phyloP scores from a whole-genome alignment of 2,797 vertebrate species.

The Chromis chromis region DNA sequence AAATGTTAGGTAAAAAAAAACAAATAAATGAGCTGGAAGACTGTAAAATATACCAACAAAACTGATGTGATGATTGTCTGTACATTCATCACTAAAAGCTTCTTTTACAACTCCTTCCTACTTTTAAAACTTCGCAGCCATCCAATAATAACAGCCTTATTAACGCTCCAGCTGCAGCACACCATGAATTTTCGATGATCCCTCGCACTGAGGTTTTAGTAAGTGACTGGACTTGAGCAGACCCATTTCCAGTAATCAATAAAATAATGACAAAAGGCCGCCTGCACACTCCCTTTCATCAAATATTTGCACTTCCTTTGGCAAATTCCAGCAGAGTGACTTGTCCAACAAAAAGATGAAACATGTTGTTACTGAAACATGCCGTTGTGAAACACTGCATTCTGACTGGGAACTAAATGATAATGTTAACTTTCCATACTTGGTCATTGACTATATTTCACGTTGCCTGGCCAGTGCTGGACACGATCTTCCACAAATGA shows the following conservation, averaged over 20 bases:
- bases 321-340: constrained; percentile 69
- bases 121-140: not conserved
- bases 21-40: not conserved
- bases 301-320: constrained; percentile 57
- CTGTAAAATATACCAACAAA: not conserved
- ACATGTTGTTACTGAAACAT: constrained; percentile 42
- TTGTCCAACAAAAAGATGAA: constrained; percentile 62
- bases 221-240: constrained; percentile 35
- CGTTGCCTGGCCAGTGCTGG: not conserved
- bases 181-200: constrained; percentile 37
- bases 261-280: constrained; percentile 35
- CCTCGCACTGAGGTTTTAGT: constrained; percentile 9
- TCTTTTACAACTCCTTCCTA: not conserved
- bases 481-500: not conserved
- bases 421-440: constrained; percentile 6
- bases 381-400: constrained; percentile 50
- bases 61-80: not conserved
- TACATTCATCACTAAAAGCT: not conserved
- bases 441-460: constrained; percentile 1
- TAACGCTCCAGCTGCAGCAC: constrained; percentile 12
- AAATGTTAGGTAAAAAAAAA: not conserved
- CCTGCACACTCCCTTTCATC: constrained; percentile 30
- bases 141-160: not conserved
- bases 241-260: constrained; percentile 71
- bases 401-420: constrained; percentile 8